Base-by-base conservation (phyloP, 2,113 vertebrate genomes). In the Myrmecobius fasciatus region DNA sequence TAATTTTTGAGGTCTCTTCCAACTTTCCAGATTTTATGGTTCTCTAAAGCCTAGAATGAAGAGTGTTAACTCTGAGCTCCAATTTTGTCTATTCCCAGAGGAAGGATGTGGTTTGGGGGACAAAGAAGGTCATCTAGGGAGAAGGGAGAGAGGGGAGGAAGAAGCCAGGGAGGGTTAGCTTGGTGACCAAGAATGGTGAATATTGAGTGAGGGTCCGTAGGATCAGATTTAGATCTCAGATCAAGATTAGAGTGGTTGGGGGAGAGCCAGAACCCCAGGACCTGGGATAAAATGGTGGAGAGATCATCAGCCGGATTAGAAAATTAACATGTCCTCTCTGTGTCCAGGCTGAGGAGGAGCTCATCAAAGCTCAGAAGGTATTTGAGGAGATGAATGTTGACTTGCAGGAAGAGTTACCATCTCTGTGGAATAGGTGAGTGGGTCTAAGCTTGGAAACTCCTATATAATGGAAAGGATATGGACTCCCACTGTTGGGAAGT, bases 381-480 rank as follows among this genome's bases (percentile, higher is more conserved):
- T 99, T 99, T 98, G 99, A 99, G 95, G 99, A 99, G 95, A 99
- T 99, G 98, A 99, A 99, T 0, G 98, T 98, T 96, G 99, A 99
- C 96, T 98, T 99, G 94, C 99, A 99, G 97, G 99, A 99, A 97
- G 99, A 99, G 97, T 98, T 99, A 95, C 99, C 99, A 6, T 99
- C 99, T 20, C 98, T 99, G 91, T 99, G 99, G 99, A 99, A 99
- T 98, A 99, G 99, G 99, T 99, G 95, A 97, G 98, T 96, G 92
- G 53, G 20, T 9, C 8, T 0, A 0, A 56, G 43, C 46, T 53
- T 26, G 8, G 49, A 10, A 31, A 28, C 4, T 89, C 12, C 8
- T 0, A 43, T 25, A 36, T 26, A 24, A n/a, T 43, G 48, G 25
- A 90, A 51, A 3, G 31, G 5, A 31, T 24, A 26, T 47, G 46